Base-by-base conservation (phyloP, 2,797 vertebrate genomes). In the Scleropages formosus region DNA sequence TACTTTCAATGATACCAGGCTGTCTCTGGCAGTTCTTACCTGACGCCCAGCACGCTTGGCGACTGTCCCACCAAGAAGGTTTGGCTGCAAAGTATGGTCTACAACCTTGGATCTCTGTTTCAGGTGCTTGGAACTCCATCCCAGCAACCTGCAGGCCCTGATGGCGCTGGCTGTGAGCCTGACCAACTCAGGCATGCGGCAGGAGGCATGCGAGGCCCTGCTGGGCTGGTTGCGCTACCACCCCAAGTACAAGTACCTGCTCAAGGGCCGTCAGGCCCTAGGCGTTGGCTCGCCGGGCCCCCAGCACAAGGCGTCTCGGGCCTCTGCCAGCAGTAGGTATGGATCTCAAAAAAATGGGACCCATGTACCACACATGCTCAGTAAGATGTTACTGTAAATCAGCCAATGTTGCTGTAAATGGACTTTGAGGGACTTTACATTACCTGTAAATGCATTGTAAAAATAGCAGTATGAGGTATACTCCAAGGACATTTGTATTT, bases 91-190 rank as follows among this genome's bases (percentile, higher is more conserved):
- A n/a, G n/a, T n/a, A n/a, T n/a, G n/a, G n/a, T 26, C 47, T 72
- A 75, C 31, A 47, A 46, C 71, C 69, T 76, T 72, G 27, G 1
- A 67, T 9, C 70, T 46, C 11, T 18, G 13, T 31, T 88, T 80
- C 89, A 95, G 97, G 90, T 99, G 97, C 88, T 92, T 99, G 88
- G 96, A 99, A 87, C 91, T 99, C 84, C 96, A 98, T 89, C 96
- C 97, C 79, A 98, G 96, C 90, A 98, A 99, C 85, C 86, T 98
- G 64, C 89, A 91, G 79, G 98, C 96, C 3, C 92, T 98, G 81
- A 95, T 98, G 95, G 96, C 95, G 26, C 84, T 99, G 89, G 96
- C 98, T 27, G 98, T 99, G 82, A 98, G 97, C 84, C 95, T 97
- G 22, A 99, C 98, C 77, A 99, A 99, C 87, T 98, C 95, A 0